phyloP scores from a whole-genome alignment of 2,888 invertebrate species.

The Luperina nickerlii region DNA sequence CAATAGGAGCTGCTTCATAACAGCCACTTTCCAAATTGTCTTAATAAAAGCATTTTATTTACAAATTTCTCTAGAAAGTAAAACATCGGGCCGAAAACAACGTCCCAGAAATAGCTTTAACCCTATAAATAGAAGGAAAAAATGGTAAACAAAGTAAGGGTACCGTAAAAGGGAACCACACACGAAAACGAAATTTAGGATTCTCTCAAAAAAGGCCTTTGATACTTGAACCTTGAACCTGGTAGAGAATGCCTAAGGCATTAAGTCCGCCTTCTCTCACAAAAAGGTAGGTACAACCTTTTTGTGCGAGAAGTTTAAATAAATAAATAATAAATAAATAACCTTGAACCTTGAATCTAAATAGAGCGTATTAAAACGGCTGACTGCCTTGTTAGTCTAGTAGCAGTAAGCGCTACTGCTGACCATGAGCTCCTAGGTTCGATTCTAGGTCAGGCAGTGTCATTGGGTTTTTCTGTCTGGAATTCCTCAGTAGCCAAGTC shows the following conservation, averaged over 20 bases:
- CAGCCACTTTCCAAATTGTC: slow-evolving; percentile 9
- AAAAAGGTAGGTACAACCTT: no score
- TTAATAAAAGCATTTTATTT: slow-evolving; percentile 9
- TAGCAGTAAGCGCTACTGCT: background rate
- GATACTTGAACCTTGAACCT: slow-evolving; percentile 32
- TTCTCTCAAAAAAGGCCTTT: slow-evolving; percentile 34
- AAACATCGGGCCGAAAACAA: slow-evolving; percentile 20
- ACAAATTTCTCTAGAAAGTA: slow-evolving; percentile 5
- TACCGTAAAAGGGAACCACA: slow-evolving; percentile 10
- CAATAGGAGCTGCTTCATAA: background rate
- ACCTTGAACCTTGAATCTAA: slow-evolving; percentile 21
- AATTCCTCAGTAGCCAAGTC: background rate
- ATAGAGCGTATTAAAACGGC: slow-evolving; percentile 14
- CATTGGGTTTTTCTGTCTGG: background rate
- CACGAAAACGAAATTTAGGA: slow-evolving; percentile 7
- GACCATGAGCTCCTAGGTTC: background rate
- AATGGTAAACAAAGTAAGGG: slow-evolving; percentile 16
- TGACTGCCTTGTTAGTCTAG: background rate
- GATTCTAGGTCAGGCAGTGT: background rate
- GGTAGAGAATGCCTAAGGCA: no score
- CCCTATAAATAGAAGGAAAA: slow-evolving; percentile 29
- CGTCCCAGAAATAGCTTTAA: slow-evolving; percentile 26
- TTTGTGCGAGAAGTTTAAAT: no score
- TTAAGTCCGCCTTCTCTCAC: no score
- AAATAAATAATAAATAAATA: no score